phyloP scores from a whole-genome alignment of 1,140 invertebrate genomes.

The Euwallacea fornicatus region DNA sequence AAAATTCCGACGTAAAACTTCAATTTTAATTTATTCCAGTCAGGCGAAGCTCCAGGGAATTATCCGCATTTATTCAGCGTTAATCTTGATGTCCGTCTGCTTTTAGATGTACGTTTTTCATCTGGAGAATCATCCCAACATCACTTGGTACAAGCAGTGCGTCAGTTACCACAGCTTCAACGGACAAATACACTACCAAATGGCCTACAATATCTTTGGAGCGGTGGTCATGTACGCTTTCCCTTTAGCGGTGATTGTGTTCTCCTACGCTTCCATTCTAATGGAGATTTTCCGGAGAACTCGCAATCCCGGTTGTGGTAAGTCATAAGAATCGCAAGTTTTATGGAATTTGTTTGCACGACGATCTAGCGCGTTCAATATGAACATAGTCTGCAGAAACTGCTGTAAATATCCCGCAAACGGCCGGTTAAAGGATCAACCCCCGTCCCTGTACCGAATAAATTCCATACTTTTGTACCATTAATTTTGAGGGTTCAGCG shows the following conservation, averaged over 20 bases:
- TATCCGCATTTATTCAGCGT: too few relatives aligned
- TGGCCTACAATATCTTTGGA: constrained; percentile 74
- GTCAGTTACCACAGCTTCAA: constrained; percentile 75
- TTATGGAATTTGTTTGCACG: too few relatives aligned
- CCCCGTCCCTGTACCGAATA: too few relatives aligned
- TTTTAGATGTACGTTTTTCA: constrained; percentile 77
- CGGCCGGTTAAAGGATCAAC: too few relatives aligned
- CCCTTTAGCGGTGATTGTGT: constrained; percentile 81
- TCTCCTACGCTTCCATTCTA: constrained; percentile 83
- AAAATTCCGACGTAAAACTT: too few relatives aligned
- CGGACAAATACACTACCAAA: constrained; percentile 63
- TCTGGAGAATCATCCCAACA: constrained; percentile 72
- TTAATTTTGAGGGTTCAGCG: too few relatives aligned
- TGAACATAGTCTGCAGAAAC: too few relatives aligned
- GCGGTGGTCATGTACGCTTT: constrained; percentile 85
- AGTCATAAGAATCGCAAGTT: not conserved
- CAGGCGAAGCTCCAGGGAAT: too few relatives aligned
- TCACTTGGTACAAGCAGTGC: constrained; percentile 79
- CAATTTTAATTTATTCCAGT: too few relatives aligned
- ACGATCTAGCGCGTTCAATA: too few relatives aligned
- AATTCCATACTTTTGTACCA: too few relatives aligned
- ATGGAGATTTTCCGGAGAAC: constrained; percentile 72
- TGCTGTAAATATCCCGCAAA: too few relatives aligned
- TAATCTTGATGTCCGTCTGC: not conserved
- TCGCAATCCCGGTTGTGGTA: constrained; percentile 59